Percentiles rank a stretch among this genome's conserved stretches.
phyloP scores from a whole-genome alignment of 1,140 invertebrate species.

The Drosophila yakuba region DNA sequence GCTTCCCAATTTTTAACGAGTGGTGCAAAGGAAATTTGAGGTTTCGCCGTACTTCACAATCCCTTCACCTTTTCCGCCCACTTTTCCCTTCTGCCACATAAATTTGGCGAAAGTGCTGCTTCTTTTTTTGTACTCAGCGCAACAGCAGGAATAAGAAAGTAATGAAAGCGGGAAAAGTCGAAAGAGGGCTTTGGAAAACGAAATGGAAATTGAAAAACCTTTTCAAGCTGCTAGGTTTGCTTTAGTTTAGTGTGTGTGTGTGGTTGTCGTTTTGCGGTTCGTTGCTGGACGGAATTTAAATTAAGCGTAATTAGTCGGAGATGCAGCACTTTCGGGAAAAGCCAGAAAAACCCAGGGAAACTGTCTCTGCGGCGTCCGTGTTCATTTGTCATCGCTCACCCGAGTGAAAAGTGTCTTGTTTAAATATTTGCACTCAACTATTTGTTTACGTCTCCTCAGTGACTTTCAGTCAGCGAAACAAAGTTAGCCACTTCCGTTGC shows the following conservation, averaged over 20 bases:
- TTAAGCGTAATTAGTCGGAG: constrained; percentile 19
- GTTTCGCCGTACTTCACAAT: constrained; percentile 8
- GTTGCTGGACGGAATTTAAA: constrained; percentile 15
- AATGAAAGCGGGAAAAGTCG: constrained; percentile 1
- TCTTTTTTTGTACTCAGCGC: constrained; percentile 1
- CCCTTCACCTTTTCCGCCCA: background rate
- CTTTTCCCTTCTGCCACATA: background rate
- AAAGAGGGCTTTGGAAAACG: background rate
- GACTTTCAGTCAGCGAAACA: constrained; percentile 33
- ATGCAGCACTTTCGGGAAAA: constrained; percentile 4
- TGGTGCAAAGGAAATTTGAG: constrained; percentile 3
- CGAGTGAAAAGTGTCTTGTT: constrained; percentile 34
- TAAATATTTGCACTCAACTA: background rate
- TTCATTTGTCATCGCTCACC: constrained; percentile 41
- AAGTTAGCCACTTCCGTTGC: constrained; percentile 33
- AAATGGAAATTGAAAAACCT: constrained; percentile 23
- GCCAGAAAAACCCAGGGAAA: background rate
- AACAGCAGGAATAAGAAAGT: constrained; percentile 8
- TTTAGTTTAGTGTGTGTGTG: background rate
- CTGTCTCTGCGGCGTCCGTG: background rate
- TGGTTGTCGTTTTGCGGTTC: background rate
- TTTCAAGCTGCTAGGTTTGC: constrained; percentile 26
- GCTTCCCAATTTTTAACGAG: background rate
- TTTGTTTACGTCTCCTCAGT: constrained; percentile 20
- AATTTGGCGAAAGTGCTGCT: constrained; percentile 33